Evolutionary conservation across 2,797 vertebrate species (phyloP), one percentile per base, ranked within the genome.

Genomic region (Rhyacichthys aspro): DNA sequence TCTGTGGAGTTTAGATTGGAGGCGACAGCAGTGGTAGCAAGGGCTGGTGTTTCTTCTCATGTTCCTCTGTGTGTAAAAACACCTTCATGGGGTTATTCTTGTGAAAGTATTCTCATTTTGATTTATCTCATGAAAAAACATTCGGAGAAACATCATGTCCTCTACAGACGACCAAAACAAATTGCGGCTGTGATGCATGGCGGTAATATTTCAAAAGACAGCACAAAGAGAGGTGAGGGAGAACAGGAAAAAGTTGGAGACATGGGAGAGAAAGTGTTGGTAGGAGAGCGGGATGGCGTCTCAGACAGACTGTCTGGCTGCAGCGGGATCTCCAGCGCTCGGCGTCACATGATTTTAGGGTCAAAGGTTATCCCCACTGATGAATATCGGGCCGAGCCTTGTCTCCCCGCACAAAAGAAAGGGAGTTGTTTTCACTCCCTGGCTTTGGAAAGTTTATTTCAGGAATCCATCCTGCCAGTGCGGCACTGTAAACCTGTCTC

Each of bases 301-400:
- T 85, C 86, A 90, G 90, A 88, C 91, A 94, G 93, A 93, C 93
- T 90, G 93, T 92, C 93, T 94, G 93, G 91, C 93, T 94, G 90
- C 92, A 83, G 64, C 77, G 38, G 85, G 91, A 92, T 92, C 91
- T 90, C 81, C 87, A 84, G 89, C 90, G 86, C 92, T 91, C 89
- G 86, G 87, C 89, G 82, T 93, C 92, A 92, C 90, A 88, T 91
- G 91, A 93, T 92, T 91, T 86, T 73, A 70, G 70, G 90, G 93
- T 92, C 90, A 91, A 71, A 92, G 92, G 92, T 93, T 92, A 92
- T 91, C 91, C 91, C 76, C 68, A 78, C 91, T 91, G 93, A 94
- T 93, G 93, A 90, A 91, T 93, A 93, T 93, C 89, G 77, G 81
- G 67, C 82, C 45, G 42, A 88, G 88, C 76, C 86, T 83, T 67